Conservation (phyloP, 30 jellyfish, hydroid and myxozoan species). For the Aurelia aurita complex sp. Pacific region DNA sequence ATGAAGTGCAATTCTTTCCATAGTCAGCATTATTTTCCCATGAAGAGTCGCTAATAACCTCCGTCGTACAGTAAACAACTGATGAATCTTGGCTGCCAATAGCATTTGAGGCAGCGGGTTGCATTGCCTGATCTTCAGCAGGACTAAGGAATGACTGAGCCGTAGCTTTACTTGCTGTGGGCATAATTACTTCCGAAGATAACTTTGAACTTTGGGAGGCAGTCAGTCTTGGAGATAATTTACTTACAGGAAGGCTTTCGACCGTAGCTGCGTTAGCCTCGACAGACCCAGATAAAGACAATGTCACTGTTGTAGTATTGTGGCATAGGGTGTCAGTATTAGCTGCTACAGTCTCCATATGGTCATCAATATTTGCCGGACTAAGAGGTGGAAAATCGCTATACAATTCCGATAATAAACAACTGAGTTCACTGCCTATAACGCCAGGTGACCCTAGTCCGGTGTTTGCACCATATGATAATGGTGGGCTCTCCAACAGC, state of each 20-base stretch:
- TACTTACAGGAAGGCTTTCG: not conserved
- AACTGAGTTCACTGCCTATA: constrained; percentile 47
- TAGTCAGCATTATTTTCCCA: not conserved
- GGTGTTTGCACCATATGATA: constrained; percentile 4
- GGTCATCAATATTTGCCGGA: constrained; percentile 36
- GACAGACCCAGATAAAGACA: not conserved
- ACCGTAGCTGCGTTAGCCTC: not conserved
- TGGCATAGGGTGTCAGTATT: not conserved
- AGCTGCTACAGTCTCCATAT: constrained; percentile 28
- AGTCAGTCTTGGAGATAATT: not conserved
- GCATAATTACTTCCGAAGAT: too few relatives aligned
- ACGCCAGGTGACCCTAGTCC: constrained; percentile 51
- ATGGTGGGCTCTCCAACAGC: constrained; percentile 15
- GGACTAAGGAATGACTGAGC: too few relatives aligned
- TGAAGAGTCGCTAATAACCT: constrained; percentile 45
- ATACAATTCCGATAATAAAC: constrained; percentile 48
- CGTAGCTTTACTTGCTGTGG: too few relatives aligned
- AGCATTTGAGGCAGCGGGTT: not conserved
- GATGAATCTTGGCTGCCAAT: not conserved
- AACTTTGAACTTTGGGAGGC: too few relatives aligned
- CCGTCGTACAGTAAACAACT: constrained; percentile 19
- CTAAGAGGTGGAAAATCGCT: constrained; percentile 62
- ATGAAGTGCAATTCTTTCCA: not conserved
- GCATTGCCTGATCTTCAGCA: not conserved
- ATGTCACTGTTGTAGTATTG: constrained; percentile 1